Conservation (phyloP, 1,140 invertebrate species). For the Whitmania pigra region DNA sequence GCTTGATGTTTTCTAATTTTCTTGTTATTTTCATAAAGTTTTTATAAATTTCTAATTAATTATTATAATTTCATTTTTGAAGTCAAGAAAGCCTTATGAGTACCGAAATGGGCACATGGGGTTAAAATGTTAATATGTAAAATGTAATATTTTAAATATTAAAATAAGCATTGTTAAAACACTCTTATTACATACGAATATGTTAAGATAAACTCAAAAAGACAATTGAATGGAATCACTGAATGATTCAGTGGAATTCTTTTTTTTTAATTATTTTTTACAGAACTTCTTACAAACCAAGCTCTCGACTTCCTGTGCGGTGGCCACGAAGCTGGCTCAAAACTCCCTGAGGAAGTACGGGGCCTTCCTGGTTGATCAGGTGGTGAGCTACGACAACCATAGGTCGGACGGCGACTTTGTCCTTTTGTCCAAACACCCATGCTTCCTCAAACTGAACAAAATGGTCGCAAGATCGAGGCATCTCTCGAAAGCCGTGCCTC, state of each 20-base stretch:
- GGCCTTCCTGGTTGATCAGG: slow-evolving; percentile 73
- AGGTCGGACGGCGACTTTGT: slow-evolving; percentile 49
- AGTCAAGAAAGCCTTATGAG: neutral
- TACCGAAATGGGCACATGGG: neutral
- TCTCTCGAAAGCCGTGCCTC: neutral
- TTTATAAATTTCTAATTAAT: too few relatives aligned
- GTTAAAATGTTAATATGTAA: too few relatives aligned
- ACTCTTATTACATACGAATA: too few relatives aligned
- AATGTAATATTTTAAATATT: too few relatives aligned
- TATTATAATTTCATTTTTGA: too few relatives aligned
- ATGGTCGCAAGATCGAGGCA: neutral
- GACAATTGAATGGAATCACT: too few relatives aligned
- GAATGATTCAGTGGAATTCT: neutral
- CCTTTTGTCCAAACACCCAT: slow-evolving; percentile 58
- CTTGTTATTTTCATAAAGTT: too few relatives aligned
- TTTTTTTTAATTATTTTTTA: neutral
- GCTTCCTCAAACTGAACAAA: slow-evolving; percentile 32
- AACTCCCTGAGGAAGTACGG: slow-evolving; percentile 64
- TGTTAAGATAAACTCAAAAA: too few relatives aligned
- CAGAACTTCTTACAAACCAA: slow-evolving; percentile 30
- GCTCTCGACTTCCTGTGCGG: slow-evolving; percentile 38
- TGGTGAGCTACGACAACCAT: slow-evolving; percentile 56
- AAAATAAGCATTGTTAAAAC: too few relatives aligned
- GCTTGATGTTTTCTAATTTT: too few relatives aligned
- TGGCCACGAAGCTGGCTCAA: slow-evolving; percentile 50